Conservation (phyloP, 2,888 invertebrate genomes). For the Drosophila niveifrons region DNA sequence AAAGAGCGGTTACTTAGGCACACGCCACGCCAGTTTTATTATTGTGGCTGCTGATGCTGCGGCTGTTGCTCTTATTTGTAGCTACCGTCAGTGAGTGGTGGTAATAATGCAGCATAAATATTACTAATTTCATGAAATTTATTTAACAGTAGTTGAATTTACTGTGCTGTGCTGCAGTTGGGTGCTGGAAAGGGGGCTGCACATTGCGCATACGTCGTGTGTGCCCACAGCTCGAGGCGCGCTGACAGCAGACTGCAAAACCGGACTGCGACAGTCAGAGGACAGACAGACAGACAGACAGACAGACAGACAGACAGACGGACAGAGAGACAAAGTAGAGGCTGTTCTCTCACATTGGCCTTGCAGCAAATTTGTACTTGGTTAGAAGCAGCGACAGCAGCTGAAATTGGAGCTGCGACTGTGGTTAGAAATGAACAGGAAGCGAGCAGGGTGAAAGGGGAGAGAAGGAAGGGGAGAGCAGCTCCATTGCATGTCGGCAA, state of each 20-base stretch:
- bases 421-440: not conserved
- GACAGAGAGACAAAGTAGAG: conserved; percentile 21
- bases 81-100: conserved; percentile 60
- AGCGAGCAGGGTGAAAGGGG: conserved; percentile 22
- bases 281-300: conserved; percentile 12
- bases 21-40: conserved; percentile 63
- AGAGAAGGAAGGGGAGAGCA: not conserved
- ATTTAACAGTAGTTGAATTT: conserved; percentile 78
- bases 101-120: conserved; percentile 77
- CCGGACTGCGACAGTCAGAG: conserved; percentile 47
- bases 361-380: conserved; percentile 68
- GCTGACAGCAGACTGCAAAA: conserved; percentile 68
- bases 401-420: conserved; percentile 29
- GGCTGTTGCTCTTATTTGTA: conserved; percentile 57
- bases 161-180: conserved; percentile 56
- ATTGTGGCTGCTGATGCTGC: conserved; percentile 34
- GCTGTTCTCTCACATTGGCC: conserved; percentile 28
- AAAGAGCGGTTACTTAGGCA: conserved; percentile 82
- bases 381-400: conserved; percentile 52
- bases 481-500: conserved; percentile 64
- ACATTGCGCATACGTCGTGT: conserved; percentile 74
- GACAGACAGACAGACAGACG: conserved; percentile 7
- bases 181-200: conserved; percentile 34
- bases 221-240: conserved; percentile 67
- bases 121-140: conserved; percentile 80